Evolutionary conservation across 2,797 vertebrate genomes (phyloP), one percentile per base, ranked within the genome.

Genomic region (Betta splendens): DNA sequence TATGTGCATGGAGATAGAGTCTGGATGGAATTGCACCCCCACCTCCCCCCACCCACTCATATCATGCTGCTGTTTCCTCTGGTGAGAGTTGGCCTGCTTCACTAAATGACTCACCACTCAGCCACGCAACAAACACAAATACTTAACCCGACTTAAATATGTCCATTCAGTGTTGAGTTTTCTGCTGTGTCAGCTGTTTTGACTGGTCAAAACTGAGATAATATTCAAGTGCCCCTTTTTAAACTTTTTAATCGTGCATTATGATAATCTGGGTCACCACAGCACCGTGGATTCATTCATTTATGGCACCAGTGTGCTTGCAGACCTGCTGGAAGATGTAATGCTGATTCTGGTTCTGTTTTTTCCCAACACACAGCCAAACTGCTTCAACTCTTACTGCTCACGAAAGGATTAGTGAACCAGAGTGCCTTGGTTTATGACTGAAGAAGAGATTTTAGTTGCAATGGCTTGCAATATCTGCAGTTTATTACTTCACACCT

Each of bases 61-160:
- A n/a, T 32, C n/a, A 13, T 52, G 70, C 65, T 71, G 67, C 75
- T 22, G 77, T 73, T 85, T 87, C 79, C 77, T 87, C 72, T 35
- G 0, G 78, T 44, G 66, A 75, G 81, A 75, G 68, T 75, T 75
- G 69, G 76, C 75, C 74, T 28, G 75, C 46, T 74, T 51, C 48
- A 48, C 69, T 43, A 28, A 67, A 63, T 85, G 89, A 87, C 84
- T 89, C 78, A 87, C 77, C 51, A 46, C 64, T 72, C 77, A 81
- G 72, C 70, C 79, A 84, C 78, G 71, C 76, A 80, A 66, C 71
- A 83, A 81, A 69, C 77, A 83, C 68, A 61, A 64, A 77, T 75
- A 65, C 72, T 83, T 67, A 60, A 78, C 59, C 73, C 32, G 33
- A 69, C 78, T 74, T 52, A 42, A 72, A 73, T 66, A 70, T 69